phyloP scores from a whole-genome alignment of 2,888 invertebrate species.

The Uloborus plumipes region DNA sequence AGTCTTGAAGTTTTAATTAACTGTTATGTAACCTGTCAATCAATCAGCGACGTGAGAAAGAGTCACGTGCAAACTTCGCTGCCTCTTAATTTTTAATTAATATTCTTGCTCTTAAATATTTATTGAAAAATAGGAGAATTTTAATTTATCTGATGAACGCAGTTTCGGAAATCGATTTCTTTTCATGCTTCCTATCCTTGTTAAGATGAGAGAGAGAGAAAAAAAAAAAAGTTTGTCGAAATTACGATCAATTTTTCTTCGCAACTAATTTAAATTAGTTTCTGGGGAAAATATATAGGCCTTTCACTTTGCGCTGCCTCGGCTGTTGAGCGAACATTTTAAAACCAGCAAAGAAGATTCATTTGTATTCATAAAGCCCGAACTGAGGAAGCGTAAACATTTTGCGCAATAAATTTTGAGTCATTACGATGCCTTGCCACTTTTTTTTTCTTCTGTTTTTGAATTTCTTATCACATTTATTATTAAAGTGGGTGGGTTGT shows the following conservation, averaged over 20 bases:
- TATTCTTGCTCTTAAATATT: too few species aligned
- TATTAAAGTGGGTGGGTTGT: constrained; percentile 41
- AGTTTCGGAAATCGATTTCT: too few species aligned
- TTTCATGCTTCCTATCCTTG: too few species aligned
- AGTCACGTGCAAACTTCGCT: too few species aligned
- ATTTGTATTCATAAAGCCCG: constrained; percentile 57
- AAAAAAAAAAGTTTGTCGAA: neutral
- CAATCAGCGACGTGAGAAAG: too few species aligned
- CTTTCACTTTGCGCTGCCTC: constrained; percentile 36
- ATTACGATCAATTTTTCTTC: constrained; percentile 47
- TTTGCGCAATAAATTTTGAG: constrained; percentile 56
- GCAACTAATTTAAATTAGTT: constrained; percentile 45
- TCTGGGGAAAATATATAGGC: constrained; percentile 21
- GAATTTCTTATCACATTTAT: constrained; percentile 25
- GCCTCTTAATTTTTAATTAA: too few species aligned
- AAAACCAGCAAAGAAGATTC: constrained; percentile 28
- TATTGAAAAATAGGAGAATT: too few species aligned
- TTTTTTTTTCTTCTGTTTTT: constrained; percentile 24
- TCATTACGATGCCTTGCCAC: constrained; percentile 26
- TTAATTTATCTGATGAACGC: too few species aligned
- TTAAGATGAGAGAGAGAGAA: neutral
- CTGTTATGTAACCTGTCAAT: too few species aligned
- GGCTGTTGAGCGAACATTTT: constrained; percentile 15
- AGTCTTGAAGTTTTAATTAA: too few species aligned
- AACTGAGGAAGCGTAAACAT: constrained; percentile 63